Evolutionary conservation across 1,140 invertebrate genomes (phyloP).

Genomic region (Solenopsis fugax): DNA sequence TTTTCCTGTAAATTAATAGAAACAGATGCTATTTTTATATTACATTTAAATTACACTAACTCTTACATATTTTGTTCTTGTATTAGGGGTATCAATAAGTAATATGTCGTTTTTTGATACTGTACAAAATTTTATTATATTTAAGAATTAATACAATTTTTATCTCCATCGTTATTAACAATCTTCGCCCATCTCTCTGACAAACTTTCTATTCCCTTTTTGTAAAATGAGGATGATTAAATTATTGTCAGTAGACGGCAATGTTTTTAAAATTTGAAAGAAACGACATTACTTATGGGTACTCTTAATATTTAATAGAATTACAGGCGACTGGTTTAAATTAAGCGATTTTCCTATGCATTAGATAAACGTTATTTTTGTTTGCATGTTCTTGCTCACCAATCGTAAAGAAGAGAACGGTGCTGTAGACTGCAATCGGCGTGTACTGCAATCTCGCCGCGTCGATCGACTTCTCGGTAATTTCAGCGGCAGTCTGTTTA

Average conservation of each 20-base stretch:
- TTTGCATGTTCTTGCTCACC: conserved; percentile 87
- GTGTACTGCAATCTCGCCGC: conserved; percentile 95
- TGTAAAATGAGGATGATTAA: no score
- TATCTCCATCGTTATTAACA: no score
- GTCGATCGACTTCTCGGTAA: conserved; percentile 95
- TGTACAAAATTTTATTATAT: no score
- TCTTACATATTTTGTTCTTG: neutral
- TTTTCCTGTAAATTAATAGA: neutral
- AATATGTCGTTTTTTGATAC: no score
- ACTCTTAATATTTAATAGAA: no score
- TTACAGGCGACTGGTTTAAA: neutral
- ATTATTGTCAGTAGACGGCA: no score
- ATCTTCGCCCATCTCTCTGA: no score
- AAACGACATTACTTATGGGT: no score
- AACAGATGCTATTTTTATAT: neutral
- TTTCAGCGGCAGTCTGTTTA: conserved; percentile 95
- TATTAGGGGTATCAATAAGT: no score
- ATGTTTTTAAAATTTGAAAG: no score
- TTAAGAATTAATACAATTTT: no score
- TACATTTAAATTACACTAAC: neutral
- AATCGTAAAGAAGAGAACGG: conserved; percentile 97
- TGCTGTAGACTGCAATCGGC: conserved; percentile 95
- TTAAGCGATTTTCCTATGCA: neutral
- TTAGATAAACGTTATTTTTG: neutral
- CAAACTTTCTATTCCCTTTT: no score